A percentile compares a stretch with the other conserved stretches of the same genome.
These are phyloP conservation scores for Pterophyllum scalare DNA, from an alignment of 2,113 vertebrate genomes.

Conservation along the genomic window DNA sequence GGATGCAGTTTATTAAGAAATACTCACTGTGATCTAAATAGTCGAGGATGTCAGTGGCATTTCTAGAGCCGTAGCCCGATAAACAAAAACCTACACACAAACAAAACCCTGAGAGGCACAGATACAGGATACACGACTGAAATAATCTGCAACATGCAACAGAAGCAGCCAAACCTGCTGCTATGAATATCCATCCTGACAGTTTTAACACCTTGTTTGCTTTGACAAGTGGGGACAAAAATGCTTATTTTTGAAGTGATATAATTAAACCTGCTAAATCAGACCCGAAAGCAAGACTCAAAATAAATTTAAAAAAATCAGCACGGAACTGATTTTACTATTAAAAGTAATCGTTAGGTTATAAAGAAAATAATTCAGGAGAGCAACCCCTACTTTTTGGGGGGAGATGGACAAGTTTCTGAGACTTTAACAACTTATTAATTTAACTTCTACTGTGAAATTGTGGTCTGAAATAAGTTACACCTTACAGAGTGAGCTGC, in stretches of 20 bases:
- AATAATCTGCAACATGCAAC: constrained; percentile 25
- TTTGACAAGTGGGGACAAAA: constrained; percentile 1
- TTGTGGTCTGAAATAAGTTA: not conserved
- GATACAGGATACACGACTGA: not conserved
- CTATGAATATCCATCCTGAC: constrained; percentile 23
- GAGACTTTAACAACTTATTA: not conserved
- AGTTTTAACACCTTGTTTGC: constrained; percentile 33
- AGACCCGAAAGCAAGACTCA: not conserved
- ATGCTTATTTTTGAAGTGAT: not conserved
- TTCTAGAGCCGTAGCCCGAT: not conserved
- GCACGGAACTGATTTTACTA: not conserved
- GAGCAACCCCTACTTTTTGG: not conserved
- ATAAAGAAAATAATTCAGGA: not conserved
- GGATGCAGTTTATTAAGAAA: not conserved
- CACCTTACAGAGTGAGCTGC: not conserved
- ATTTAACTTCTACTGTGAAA: not conserved
- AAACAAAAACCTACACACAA: not conserved
- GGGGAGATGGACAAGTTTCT: not conserved
- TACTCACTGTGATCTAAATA: not conserved
- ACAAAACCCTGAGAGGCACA: not conserved
- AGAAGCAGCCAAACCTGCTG: constrained; percentile 15
- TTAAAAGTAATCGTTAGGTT: not conserved
- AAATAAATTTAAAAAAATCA: not conserved
- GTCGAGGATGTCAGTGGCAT: not conserved
- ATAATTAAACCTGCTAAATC: not conserved